These are phyloP conservation scores for Bellardia pandia DNA, from an alignment of 2,888 invertebrate genomes.

Conservation along the genomic window DNA sequence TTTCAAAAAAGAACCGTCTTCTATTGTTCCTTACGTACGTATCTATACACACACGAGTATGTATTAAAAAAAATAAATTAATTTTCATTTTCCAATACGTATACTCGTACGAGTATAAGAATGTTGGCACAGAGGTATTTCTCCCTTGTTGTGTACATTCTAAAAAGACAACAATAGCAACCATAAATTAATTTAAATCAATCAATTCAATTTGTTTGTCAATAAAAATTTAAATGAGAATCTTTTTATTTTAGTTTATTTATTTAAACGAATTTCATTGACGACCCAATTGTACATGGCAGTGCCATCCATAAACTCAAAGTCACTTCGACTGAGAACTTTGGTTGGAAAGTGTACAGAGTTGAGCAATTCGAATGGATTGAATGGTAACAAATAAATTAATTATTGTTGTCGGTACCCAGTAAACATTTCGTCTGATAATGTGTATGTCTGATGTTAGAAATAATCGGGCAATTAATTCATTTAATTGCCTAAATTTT, in stretches of 20 bases:
- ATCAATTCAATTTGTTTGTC: conserved; percentile 85
- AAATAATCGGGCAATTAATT: too few species aligned
- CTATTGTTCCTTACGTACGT: too few species aligned
- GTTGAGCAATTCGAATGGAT: conserved; percentile 63
- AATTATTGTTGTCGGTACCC: conserved; percentile 27
- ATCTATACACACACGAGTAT: too few species aligned
- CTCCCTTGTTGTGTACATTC: conserved; percentile 17
- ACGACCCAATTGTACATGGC: conserved; percentile 79
- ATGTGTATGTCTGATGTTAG: too few species aligned
- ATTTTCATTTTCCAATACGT: neutral
- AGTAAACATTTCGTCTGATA: too few species aligned
- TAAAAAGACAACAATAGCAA: conserved; percentile 69
- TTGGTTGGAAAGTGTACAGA: conserved; percentile 64
- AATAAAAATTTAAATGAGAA: conserved; percentile 84
- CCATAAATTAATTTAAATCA: conserved; percentile 85
- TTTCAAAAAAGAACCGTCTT: too few species aligned
- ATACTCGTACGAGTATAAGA: neutral
- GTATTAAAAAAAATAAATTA: too few species aligned
- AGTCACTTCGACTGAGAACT: conserved; percentile 67
- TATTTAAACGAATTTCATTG: conserved; percentile 83
- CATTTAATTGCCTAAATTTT: too few species aligned
- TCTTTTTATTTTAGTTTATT: conserved; percentile 59
- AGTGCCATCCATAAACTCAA: conserved; percentile 69
- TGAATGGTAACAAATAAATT: conserved; percentile 72
- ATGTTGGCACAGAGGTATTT: conserved; percentile 25